A percentile compares a stretch with the other conserved stretches of the same genome.
Conservation (phyloP, 2,888 invertebrate species). For the Metopia argyrocephala region DNA sequence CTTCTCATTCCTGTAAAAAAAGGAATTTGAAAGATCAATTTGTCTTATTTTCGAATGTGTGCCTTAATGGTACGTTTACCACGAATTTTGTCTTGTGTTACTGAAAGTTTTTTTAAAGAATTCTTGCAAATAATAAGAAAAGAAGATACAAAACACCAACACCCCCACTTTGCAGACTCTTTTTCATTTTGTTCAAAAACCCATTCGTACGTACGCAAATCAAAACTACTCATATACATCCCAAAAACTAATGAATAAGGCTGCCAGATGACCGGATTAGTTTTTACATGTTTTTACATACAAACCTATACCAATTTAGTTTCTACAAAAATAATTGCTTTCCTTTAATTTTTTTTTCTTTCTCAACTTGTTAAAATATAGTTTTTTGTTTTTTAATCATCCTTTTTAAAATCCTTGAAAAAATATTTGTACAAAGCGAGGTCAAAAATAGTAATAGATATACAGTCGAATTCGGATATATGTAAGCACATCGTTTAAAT, state of each 20-base stretch:
- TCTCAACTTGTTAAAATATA: too few species aligned
- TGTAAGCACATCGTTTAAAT: too few species aligned
- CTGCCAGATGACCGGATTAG: slow-evolving; percentile 13
- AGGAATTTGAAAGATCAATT: slow-evolving; percentile 48
- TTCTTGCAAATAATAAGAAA: slow-evolving; percentile 35
- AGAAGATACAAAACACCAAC: slow-evolving; percentile 35
- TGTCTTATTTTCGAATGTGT: neutral
- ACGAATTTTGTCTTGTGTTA: slow-evolving; percentile 37
- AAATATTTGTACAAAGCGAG: too few species aligned
- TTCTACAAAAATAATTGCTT: too few species aligned
- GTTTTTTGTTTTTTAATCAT: too few species aligned
- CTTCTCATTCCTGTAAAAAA: slow-evolving; percentile 20
- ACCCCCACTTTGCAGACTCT: slow-evolving; percentile 56
- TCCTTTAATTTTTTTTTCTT: too few species aligned
- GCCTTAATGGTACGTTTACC: slow-evolving; percentile 27
- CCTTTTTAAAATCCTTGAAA: too few species aligned
- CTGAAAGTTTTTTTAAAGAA: slow-evolving; percentile 38
- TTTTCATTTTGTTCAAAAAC: slow-evolving; percentile 4
- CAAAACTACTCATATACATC: slow-evolving; percentile 35
- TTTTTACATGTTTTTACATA: too few species aligned
- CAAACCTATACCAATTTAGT: too few species aligned
- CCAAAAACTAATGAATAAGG: neutral
- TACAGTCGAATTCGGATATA: too few species aligned
- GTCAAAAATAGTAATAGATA: too few species aligned
- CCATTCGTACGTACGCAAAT: slow-evolving; percentile 16